Evolutionary conservation across 2,797 vertebrate genomes (phyloP), one percentile per base, ranked within the genome.

Genomic region (Micrastur ruficollis): DNA sequence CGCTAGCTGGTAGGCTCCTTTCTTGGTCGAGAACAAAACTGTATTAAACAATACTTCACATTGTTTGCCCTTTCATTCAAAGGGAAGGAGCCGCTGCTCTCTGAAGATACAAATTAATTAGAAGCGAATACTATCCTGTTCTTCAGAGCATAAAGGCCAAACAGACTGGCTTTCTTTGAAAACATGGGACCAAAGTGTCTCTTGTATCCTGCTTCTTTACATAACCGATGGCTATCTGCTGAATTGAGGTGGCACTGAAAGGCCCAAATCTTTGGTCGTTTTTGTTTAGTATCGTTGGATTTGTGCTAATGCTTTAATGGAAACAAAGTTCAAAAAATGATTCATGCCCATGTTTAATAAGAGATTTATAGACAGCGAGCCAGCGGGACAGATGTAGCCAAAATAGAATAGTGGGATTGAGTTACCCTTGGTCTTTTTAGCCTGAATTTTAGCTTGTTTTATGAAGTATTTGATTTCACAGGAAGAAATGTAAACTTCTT

Each of bases 81-180:
- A 95, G 91, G 89, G 86, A 96, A 97, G 96, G 95, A 97, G 89
- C 93, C 8, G 34, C 95, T 96, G 94, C 96, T 92, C 94, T 96
- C 96, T 52, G 92, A 97, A 97, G 97, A 96, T 88, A 93, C 96
- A 96, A 82, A 96, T 97, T 97, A 97, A 96, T 97, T 95, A 96
- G 97, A 91, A 83, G 94, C 65, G 4, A 97, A 96, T 96, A 55
- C 95, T 96, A 81, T 95, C 81, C 97, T 93, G 92, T 97, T 95
- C 95, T 93, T 7, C 6, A 2, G 92, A 95, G 92, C 96, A 94
- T 38, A 97, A 95, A 96, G 93, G 93, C 95, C 93, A 93, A 96
- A 97, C 93, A 97, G 92, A 91, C 29, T 40, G 85, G 90, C 97
- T 96, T 95, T 96, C 96, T 97, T 92, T 89, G 89, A 63, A 65